phyloP scores from a whole-genome alignment of 2,888 invertebrate genomes.

The Bellardia pandia region DNA sequence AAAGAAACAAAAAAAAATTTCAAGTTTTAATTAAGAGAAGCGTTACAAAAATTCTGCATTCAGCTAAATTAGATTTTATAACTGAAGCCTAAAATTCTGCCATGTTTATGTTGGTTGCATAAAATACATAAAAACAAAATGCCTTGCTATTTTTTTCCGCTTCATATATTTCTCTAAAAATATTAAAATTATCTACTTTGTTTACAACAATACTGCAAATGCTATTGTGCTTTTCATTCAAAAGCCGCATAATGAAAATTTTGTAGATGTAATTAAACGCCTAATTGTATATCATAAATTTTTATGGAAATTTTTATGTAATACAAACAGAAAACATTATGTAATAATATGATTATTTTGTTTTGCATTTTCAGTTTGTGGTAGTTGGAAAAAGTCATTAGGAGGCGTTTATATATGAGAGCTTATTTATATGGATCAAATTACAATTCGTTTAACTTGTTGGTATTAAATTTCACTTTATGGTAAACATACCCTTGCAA shows the following conservation, averaged over 20 bases:
- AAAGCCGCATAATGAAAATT: background rate
- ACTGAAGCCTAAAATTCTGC: background rate
- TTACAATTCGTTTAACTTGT: background rate
- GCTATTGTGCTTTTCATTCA: background rate
- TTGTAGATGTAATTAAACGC: background rate
- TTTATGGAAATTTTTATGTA: background rate
- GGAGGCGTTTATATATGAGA: too few relatives aligned
- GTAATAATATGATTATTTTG: background rate
- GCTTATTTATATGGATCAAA: background rate
- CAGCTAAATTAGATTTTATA: background rate
- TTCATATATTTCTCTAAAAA: background rate
- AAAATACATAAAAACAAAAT: too few relatives aligned
- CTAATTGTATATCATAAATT: constrained; percentile 9
- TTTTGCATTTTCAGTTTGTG: background rate
- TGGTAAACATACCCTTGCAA: background rate
- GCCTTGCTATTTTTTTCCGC: background rate
- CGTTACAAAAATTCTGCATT: too few relatives aligned
- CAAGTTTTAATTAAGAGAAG: too few relatives aligned
- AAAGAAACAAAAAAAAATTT: background rate
- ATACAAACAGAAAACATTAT: background rate
- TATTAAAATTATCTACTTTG: background rate
- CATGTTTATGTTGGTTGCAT: background rate
- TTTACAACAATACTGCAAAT: background rate
- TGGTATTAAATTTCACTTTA: background rate
- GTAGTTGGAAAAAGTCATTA: background rate